Evolutionary conservation across 2,113 vertebrate species (phyloP).

Genomic region (Arvicanthis niloticus): DNA sequence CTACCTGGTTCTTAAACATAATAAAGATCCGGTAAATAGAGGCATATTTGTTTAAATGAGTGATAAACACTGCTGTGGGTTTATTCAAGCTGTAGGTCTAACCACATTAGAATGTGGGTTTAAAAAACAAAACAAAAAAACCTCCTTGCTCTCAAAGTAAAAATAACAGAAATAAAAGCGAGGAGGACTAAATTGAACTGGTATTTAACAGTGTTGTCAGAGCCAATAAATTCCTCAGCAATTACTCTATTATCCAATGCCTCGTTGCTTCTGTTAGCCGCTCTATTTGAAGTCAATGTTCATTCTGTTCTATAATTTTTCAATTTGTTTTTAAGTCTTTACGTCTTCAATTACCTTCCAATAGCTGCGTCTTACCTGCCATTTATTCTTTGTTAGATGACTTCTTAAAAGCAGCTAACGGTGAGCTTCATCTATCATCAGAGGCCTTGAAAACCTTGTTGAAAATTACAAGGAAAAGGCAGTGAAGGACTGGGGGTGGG

Average conservation of each 20-base stretch:
- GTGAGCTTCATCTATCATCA: constrained; percentile 24
- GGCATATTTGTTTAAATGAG: constrained; percentile 36
- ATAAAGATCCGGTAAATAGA: not conserved
- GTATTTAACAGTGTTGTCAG: constrained; percentile 67
- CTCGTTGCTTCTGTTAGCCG: constrained; percentile 65
- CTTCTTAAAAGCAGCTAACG: constrained; percentile 68
- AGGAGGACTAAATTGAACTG: constrained; percentile 53
- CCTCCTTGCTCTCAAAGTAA: constrained; percentile 52
- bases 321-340: constrained; percentile 77
- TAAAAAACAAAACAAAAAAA: constrained; percentile 35
- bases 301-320: constrained; percentile 76
- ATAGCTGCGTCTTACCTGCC: constrained; percentile 68
- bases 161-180: constrained; percentile 61
- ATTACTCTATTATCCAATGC: constrained; percentile 65
- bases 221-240: constrained; percentile 71
- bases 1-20: not conserved
- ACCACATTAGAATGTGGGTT: constrained; percentile 31
- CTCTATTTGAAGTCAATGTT: constrained; percentile 72
- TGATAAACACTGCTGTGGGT: not conserved
- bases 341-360: constrained; percentile 65
- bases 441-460: not conserved
- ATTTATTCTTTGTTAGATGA: constrained; percentile 68
- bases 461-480: constrained; percentile 23
- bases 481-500: not conserved
- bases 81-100: constrained; percentile 36